Conservation (phyloP, 1,140 invertebrate species). For the Callitettix versicolor region DNA sequence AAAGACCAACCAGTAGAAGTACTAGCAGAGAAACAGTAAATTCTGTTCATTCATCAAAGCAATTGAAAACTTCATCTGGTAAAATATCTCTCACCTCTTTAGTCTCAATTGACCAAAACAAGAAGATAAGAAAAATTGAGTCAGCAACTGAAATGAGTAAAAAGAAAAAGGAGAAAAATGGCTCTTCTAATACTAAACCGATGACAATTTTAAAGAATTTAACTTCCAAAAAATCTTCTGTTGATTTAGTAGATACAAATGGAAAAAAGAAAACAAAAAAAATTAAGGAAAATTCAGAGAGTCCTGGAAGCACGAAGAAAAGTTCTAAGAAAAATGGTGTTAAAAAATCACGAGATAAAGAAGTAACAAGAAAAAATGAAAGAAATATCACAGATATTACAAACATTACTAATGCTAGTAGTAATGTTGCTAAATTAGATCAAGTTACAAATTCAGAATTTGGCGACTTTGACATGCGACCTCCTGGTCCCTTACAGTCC, state of each 20-base stretch:
- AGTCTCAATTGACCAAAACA: conserved; percentile 6
- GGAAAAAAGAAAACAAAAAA: conserved; percentile 26
- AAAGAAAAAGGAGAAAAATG: conserved; percentile 22
- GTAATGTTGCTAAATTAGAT: neutral
- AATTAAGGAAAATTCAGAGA: conserved; percentile 18
- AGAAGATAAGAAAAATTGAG: conserved; percentile 15
- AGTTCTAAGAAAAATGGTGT: conserved; percentile 26
- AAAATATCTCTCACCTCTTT: neutral
- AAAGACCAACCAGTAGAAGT: conserved; percentile 13
- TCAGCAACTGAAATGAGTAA: conserved; percentile 14
- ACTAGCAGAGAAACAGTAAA: neutral
- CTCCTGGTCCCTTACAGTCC: conserved; percentile 33
- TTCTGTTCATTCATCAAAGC: too few species aligned
- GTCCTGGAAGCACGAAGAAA: conserved; percentile 23
- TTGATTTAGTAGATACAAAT: conserved; percentile 27
- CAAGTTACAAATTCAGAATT: neutral
- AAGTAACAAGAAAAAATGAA: conserved; percentile 1
- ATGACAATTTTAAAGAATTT: conserved; percentile 24
- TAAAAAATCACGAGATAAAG: conserved; percentile 13
- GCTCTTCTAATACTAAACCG: conserved; percentile 13
- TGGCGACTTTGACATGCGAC: neutral
- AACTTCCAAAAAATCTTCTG: conserved; percentile 17
- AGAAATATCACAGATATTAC: neutral
- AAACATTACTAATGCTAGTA: neutral
- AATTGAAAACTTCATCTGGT: neutral